Percentiles rank a stretch among this genome's conserved stretches.
phyloP scores from a whole-genome alignment of 2,888 invertebrate genomes.

The Andricus quercusramuli region DNA sequence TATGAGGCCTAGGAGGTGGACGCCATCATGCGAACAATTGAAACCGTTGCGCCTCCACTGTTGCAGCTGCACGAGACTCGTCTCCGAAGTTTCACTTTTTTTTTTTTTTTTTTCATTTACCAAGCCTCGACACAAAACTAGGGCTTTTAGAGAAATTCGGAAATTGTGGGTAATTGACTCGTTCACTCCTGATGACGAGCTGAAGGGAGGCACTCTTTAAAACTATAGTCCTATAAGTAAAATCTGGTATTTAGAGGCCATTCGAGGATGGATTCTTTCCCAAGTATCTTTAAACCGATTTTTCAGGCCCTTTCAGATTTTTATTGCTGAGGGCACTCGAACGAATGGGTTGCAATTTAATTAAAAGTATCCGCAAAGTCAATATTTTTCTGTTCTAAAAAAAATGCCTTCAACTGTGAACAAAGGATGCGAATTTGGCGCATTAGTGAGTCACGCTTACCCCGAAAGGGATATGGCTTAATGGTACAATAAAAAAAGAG shows the following conservation, averaged over 20 bases:
- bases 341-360: too few relatives aligned
- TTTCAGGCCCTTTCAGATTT: neutral
- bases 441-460: too few relatives aligned
- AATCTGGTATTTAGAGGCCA: slow-evolving; percentile 43
- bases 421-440: too few relatives aligned
- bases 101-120: slow-evolving; percentile 50
- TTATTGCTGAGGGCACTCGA: neutral
- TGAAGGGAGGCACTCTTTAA: slow-evolving; percentile 6
- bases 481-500: too few relatives aligned
- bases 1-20: slow-evolving; percentile 69
- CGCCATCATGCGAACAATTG: slow-evolving; percentile 76
- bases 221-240: slow-evolving; percentile 11
- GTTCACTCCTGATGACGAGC: neutral
- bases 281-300: neutral
- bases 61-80: slow-evolving; percentile 63
- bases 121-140: slow-evolving; percentile 47
- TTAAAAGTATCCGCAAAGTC: too few relatives aligned
- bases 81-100: slow-evolving; percentile 35
- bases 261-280: neutral
- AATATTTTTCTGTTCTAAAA: too few relatives aligned
- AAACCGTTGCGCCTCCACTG: slow-evolving; percentile 69
- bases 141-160: slow-evolving; percentile 42
- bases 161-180: slow-evolving; percentile 30
- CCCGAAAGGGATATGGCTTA: too few relatives aligned
- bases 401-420: too few relatives aligned